Base-by-base conservation (phyloP, 2,888 invertebrate genomes). In the Cynaeus angustus region DNA sequence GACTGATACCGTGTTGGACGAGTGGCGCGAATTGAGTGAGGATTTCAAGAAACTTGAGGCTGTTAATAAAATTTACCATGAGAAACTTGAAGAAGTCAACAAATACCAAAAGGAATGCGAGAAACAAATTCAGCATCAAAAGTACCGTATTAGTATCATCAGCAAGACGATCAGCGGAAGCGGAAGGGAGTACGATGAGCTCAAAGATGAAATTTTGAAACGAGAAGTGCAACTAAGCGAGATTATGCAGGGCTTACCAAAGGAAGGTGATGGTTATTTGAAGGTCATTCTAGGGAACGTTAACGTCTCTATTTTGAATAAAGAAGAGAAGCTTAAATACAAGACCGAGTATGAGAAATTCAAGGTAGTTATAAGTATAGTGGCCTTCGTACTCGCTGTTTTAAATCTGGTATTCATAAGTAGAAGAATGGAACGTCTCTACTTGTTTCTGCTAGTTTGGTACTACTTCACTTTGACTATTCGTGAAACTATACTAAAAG, bases 401-500 rank as follows among this genome's bases (percentile, higher is more conserved):
- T 85, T 92, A 71, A 94, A 96, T 87, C 88, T 77, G 13, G 56
- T 65, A 30, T 66, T 71, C 26, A 13, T 71, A 9, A 86, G 4
- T 84, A 94, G 95, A 86, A 92, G 94, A 0, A 85, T 96, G 80
- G 95, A 96, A 86, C 86, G 95, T 81, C 89, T 92, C 75, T 91
- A 94, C 81, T 92, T 96, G 88, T 99, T 99, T 85, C 88, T 99
- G 65, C 87, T 99, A 80, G 99, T 99, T 2, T 99, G 99, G 99
- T 99, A 99, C 86, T 99, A 99, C 86, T 99, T 98, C 85, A 99
- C 99, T 5, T 88, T 99, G 77, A 98, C 99, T 56, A 99, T 99
- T 82, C 91, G 99, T 68, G 99, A 99, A 87, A 96, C 96, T 80
- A 99, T 99, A 83, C 89, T 99, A 41, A 96, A 96, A 85, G 96